Evolutionary conservation across 2,888 invertebrate genomes (phyloP).

Genomic region (Aleiodes leptofemur): DNA sequence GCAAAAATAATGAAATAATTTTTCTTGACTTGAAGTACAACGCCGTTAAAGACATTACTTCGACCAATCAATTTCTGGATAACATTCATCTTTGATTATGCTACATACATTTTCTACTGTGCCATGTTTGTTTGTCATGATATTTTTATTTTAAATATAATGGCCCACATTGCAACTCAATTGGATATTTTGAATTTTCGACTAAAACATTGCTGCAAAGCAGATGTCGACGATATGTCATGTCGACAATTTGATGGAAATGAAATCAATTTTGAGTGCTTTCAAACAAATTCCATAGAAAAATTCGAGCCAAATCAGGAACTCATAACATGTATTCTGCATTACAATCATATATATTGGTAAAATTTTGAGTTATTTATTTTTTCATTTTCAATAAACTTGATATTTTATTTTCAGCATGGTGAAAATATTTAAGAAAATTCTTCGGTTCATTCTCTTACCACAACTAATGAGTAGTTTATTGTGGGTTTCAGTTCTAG

Average conservation of each 20-base stretch:
- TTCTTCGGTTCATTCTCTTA: background rate
- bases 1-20: background rate
- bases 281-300: background rate
- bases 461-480: slow-evolving; percentile 9
- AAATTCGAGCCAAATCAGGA: background rate
- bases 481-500: background rate
- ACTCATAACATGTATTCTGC: slow-evolving; percentile 15
- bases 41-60: no score
- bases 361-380: background rate
- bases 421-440: no score
- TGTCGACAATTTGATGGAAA: background rate
- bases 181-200: slow-evolving; percentile 14
- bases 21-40: no score
- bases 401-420: no score
- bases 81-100: background rate
- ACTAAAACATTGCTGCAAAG: background rate
- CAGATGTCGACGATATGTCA: background rate
- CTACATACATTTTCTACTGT: background rate
- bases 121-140: background rate
- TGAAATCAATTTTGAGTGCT: background rate
- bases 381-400: no score
- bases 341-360: slow-evolving; percentile 5
- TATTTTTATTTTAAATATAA: background rate
- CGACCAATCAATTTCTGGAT: no score
- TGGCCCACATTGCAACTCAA: background rate